These are phyloP conservation scores for Oryzias celebensis DNA, from an alignment of 2,113 vertebrate genomes.

Conservation along the genomic window DNA sequence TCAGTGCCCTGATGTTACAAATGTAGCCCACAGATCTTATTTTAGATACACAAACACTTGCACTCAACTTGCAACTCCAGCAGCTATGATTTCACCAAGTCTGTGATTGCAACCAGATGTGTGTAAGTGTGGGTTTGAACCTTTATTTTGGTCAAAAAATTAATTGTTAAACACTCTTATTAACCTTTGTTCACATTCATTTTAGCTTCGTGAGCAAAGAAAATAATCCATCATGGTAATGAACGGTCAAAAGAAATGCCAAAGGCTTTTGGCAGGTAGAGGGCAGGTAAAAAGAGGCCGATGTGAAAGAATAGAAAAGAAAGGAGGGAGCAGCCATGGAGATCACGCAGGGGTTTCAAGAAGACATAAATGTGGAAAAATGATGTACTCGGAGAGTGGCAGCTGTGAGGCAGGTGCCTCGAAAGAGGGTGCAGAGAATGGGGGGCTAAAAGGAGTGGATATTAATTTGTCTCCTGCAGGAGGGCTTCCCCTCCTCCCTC, in stretches of 20 bases:
- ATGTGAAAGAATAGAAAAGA: not conserved
- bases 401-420: conserved; percentile 74
- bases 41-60: conserved; percentile 41
- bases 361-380: not conserved
- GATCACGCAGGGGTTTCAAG: not conserved
- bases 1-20: conserved; percentile 4
- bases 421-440: conserved; percentile 1
- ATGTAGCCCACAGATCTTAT: conserved; percentile 40
- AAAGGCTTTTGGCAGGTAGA: not conserved
- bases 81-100: conserved; percentile 64
- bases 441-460: conserved; percentile 55
- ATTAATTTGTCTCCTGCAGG: conserved; percentile 74
- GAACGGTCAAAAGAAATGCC: not conserved
- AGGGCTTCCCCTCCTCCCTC: conserved; percentile 17
- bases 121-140: not conserved
- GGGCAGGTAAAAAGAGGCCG: not conserved
- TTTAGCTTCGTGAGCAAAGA: too few relatives aligned
- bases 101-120: conserved; percentile 66
- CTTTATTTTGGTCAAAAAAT: not conserved
- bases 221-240: too few relatives aligned
- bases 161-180: not conserved
- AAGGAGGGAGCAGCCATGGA: not conserved
- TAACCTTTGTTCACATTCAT: too few relatives aligned
- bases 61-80: conserved; percentile 35
- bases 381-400: conserved; percentile 29